phyloP scores from a whole-genome alignment of 2,797 vertebrate species.

The Phoxinus dragarum region DNA sequence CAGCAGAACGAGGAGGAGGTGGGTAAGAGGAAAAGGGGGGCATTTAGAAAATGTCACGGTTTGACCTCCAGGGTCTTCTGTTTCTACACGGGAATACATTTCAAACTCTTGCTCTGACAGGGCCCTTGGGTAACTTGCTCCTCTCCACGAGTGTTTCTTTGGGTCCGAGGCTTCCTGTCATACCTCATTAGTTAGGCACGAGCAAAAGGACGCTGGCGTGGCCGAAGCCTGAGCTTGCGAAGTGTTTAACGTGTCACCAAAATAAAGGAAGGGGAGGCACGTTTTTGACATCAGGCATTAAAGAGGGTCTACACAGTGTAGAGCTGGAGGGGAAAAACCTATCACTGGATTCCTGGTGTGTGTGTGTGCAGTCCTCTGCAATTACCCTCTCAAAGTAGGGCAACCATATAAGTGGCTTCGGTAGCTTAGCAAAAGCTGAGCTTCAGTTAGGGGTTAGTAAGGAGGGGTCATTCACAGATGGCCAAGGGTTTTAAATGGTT shows the following conservation, averaged over 20 bases:
- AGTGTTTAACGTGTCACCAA: conserved; percentile 78
- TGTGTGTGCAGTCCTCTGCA: conserved; percentile 81
- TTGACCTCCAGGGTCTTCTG: conserved; percentile 63
- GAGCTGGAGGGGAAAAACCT: conserved; percentile 82
- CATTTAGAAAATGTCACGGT: conserved; percentile 79
- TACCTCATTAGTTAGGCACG: conserved; percentile 20
- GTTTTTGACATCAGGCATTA: conserved; percentile 83
- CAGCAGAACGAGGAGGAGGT: conserved; percentile 54
- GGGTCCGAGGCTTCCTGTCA: conserved; percentile 19
- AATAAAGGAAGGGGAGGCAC: conserved; percentile 75
- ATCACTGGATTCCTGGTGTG: conserved; percentile 82
- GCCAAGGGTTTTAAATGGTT: conserved; percentile 89
- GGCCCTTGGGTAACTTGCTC: conserved; percentile 3
- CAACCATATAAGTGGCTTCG: conserved; percentile 82
- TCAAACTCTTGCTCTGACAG: conserved; percentile 34
- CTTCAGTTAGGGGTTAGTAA: conserved; percentile 86
- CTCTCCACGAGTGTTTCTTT: conserved; percentile 22
- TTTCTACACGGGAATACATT: conserved; percentile 22
- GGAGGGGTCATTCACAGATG: conserved; percentile 86
- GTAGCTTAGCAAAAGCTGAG: conserved; percentile 85
- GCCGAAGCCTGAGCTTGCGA: conserved; percentile 74
- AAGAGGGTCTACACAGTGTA: conserved; percentile 74
- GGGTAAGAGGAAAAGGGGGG: conserved; percentile 58
- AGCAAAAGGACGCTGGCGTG: conserved; percentile 29
- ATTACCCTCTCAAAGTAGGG: conserved; percentile 80